Conservation (phyloP, 2,797 vertebrate genomes). For the Agapornis canus region DNA sequence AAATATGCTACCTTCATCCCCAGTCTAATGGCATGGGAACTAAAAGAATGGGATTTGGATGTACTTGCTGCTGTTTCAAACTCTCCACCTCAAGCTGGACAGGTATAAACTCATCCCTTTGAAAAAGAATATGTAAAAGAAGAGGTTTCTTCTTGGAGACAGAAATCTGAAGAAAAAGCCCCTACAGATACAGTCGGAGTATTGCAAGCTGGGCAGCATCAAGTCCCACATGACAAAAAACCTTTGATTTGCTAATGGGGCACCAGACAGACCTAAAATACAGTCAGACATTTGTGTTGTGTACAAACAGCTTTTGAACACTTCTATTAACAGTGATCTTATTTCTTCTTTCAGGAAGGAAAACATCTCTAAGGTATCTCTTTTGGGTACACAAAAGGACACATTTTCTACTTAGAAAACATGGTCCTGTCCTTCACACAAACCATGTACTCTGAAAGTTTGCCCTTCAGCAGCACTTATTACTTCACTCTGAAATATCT, state of each 20-base stretch:
- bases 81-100: neutral
- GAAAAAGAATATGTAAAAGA: neutral
- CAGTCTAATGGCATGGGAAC: accelerated
- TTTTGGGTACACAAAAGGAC: neutral
- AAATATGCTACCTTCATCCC: neutral
- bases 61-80: neutral
- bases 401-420: neutral
- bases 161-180: neutral
- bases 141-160: neutral
- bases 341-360: neutral
- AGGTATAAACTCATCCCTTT: neutral
- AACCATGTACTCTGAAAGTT: neutral
- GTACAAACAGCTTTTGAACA: neutral
- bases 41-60: neutral
- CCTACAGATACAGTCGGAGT: neutral
- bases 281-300: neutral
- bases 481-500: neutral
- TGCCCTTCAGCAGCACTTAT: neutral
- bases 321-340: neutral
- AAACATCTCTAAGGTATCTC: neutral
- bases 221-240: neutral
- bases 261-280: neutral
- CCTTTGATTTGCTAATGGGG: neutral
- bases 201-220: neutral
- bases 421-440: neutral